These are phyloP conservation scores for Ophioninae sp. DNA, from an alignment of 2,888 invertebrate species.

Conservation along the genomic window DNA sequence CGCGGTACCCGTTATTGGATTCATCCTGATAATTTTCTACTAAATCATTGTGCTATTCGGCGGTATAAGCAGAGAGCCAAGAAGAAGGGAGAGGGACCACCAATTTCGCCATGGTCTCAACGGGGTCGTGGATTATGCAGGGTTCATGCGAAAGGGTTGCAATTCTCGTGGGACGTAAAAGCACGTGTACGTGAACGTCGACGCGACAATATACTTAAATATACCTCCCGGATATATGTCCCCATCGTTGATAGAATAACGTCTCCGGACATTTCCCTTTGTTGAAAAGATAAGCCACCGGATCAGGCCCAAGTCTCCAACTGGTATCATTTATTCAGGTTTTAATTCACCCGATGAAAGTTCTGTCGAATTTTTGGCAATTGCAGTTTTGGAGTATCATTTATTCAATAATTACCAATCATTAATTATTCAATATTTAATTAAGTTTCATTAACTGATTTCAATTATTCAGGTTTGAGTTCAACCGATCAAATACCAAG, in stretches of 20 bases:
- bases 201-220: conserved; percentile 74
- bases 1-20: conserved; percentile 78
- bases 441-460: too few relatives aligned
- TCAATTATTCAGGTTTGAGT: too few relatives aligned
- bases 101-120: conserved; percentile 78
- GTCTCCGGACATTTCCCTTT: conserved; percentile 22
- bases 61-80: conserved; percentile 43
- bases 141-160: conserved; percentile 77
- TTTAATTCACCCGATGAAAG: too few relatives aligned
- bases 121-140: conserved; percentile 77
- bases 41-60: conserved; percentile 75
- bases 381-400: too few relatives aligned
- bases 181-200: conserved; percentile 66
- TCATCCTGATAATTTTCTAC: conserved; percentile 78
- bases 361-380: too few relatives aligned
- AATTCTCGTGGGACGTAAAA: conserved; percentile 74
- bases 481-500: too few relatives aligned
- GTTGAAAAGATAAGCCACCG: not conserved
- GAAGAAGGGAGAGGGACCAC: conserved; percentile 70
- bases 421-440: too few relatives aligned
- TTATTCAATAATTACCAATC: too few relatives aligned
- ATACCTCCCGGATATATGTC: not conserved
- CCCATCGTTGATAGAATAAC: conserved; percentile 72
- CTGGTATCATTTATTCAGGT: too few relatives aligned
- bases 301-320: too few relatives aligned